phyloP scores from a whole-genome alignment of 2,797 vertebrate genomes.

The Scleropages formosus region DNA sequence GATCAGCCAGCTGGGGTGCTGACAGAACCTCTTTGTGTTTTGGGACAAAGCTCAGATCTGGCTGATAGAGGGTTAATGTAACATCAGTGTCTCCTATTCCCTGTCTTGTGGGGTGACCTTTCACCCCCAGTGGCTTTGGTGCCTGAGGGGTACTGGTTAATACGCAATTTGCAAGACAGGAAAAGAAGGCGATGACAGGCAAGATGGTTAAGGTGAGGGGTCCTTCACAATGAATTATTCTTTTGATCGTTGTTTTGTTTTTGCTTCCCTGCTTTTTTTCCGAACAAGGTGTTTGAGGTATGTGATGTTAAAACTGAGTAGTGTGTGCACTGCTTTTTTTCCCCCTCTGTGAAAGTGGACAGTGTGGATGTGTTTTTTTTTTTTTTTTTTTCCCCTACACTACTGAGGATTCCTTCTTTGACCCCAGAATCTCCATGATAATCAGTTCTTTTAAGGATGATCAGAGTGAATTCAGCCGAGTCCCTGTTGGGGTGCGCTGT shows the following conservation, averaged over 20 bases:
- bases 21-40: slow-evolving; percentile 15
- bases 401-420: slow-evolving; percentile 37
- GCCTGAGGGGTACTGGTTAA: slow-evolving; percentile 38
- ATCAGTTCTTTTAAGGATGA: slow-evolving; percentile 27
- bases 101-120: slow-evolving; percentile 48
- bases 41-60: slow-evolving; percentile 23
- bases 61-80: slow-evolving; percentile 42
- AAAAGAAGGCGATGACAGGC: not conserved
- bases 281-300: not conserved
- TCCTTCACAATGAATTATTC: slow-evolving; percentile 5
- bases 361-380: slow-evolving; percentile 33
- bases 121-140: slow-evolving; percentile 46
- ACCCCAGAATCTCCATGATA: slow-evolving; percentile 28
- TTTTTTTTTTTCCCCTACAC: no score
- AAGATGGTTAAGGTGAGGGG: slow-evolving; percentile 18
- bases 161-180: slow-evolving; percentile 39
- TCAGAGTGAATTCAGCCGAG: slow-evolving; percentile 15
- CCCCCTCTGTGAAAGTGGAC: slow-evolving; percentile 12
- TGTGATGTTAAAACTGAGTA: not conserved
- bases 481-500: slow-evolving; percentile 37
- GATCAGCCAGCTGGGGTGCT: slow-evolving; percentile 16
- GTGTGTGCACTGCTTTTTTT: slow-evolving; percentile 17
- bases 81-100: slow-evolving; percentile 46
- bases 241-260: slow-evolving; percentile 4
- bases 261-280: no score